A percentile compares a stretch with the other conserved stretches of the same genome.
Evolutionary conservation across 2,888 invertebrate species (phyloP).

Genomic region (Gastrophysa polygoni): DNA sequence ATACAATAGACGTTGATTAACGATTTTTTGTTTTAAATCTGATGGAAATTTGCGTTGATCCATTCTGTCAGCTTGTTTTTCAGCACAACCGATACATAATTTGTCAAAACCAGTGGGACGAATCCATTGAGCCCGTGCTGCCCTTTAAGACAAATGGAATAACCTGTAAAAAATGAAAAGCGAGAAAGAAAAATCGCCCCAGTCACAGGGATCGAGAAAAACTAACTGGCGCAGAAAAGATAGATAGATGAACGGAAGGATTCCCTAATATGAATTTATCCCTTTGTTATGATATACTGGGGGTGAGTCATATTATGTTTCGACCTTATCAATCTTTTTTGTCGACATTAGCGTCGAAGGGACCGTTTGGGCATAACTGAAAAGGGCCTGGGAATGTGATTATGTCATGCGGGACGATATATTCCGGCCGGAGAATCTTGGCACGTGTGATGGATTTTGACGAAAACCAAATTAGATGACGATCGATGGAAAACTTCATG

Average conservation of each 20-base stretch:
- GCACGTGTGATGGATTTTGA: background rate
- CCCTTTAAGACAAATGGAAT: conserved; percentile 33
- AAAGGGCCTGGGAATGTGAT: conserved; percentile 24
- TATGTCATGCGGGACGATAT: conserved; percentile 28
- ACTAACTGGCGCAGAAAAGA: conserved; percentile 32
- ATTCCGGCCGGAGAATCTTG: conserved; percentile 18
- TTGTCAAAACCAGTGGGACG: conserved; percentile 38
- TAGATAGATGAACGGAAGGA: conserved; percentile 28
- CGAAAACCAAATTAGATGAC: background rate
- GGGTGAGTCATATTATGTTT: conserved; percentile 27
- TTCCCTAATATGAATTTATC: conserved; percentile 30
- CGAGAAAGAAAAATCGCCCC: conserved; percentile 25
- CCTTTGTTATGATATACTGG: conserved; percentile 25
- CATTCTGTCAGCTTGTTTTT: background rate
- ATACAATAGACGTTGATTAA: no score
- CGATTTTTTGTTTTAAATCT: background rate
- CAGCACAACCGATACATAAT: conserved; percentile 15
- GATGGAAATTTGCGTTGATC: background rate
- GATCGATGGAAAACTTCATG: background rate
- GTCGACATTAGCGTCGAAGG: conserved; percentile 26
- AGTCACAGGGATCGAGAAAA: conserved; percentile 26
- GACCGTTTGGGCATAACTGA: conserved; percentile 15
- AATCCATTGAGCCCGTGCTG: conserved; percentile 18
- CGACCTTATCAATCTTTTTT: conserved; percentile 27
- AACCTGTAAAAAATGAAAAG: conserved; percentile 35